Evolutionary conservation across 1,140 invertebrate genomes (phyloP).

Genomic region (Gryllus bimaculatus): DNA sequence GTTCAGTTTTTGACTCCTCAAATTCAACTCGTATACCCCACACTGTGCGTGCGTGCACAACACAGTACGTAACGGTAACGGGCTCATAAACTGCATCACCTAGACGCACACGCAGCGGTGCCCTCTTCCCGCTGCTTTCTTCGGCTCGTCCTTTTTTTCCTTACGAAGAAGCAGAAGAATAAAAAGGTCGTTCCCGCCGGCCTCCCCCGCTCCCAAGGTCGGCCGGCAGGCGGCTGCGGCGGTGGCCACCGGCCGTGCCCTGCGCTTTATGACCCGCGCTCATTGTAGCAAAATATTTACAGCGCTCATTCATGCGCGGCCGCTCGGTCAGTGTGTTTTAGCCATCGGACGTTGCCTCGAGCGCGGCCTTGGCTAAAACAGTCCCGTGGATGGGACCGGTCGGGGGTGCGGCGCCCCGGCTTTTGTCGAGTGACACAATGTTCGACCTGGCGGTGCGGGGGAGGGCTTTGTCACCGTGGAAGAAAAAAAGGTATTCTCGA

Average conservation of each 20-base stretch:
- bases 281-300: slow-evolving; percentile 1
- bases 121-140: neutral
- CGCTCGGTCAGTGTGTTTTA: neutral
- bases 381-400: neutral
- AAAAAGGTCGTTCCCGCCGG: neutral
- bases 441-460: no score
- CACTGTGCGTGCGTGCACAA: no score
- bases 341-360: neutral
- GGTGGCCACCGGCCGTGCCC: no score
- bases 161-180: neutral
- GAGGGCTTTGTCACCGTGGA: neutral
- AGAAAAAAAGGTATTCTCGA: no score
- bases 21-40: no score
- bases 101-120: neutral
- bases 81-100: neutral
- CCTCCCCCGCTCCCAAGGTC: neutral
- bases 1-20: no score
- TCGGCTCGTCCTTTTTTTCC: neutral
- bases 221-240: neutral
- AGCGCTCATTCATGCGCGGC: neutral
- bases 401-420: no score
- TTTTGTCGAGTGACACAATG: no score
- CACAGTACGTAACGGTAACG: neutral
- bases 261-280: neutral
- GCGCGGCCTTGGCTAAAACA: neutral